phyloP scores from a whole-genome alignment of 2,888 invertebrate species.

The Sphinx pinastri region DNA sequence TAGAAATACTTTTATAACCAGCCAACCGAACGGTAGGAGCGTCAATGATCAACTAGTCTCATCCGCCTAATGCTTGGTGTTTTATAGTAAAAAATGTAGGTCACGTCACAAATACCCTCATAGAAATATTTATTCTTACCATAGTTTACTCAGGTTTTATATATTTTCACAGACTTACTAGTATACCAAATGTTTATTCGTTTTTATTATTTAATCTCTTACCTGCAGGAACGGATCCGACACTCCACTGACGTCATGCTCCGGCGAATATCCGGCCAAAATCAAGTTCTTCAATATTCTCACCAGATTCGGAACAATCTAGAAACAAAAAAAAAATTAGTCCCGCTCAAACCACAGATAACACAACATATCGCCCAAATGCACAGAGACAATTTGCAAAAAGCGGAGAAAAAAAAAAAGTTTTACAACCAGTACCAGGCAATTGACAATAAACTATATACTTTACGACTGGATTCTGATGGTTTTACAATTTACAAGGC shows the following conservation, averaged over 20 bases:
- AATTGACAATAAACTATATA: conserved; percentile 23
- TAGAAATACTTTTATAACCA: no score
- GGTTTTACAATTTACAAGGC: conserved; percentile 26
- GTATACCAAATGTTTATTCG: no score
- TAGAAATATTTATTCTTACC: no score
- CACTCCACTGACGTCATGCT: conserved; percentile 99
- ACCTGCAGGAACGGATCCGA: conserved; percentile 99
- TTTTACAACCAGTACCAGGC: conserved; percentile 28
- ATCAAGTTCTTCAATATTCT: conserved; percentile 99
- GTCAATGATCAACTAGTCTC: no score
- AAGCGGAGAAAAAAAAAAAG: conserved; percentile 34
- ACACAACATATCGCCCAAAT: conserved; percentile 43
- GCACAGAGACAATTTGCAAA: conserved; percentile 59
- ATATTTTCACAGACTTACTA: no score
- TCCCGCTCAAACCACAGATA: conserved; percentile 34
- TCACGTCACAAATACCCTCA: no score
- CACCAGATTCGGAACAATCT: conserved; percentile 99
- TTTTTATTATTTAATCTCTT: conserved; percentile 33
- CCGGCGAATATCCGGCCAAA: conserved; percentile 99
- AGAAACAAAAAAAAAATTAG: conserved; percentile 64
- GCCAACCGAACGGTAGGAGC: no score
- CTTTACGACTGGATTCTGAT: not conserved
- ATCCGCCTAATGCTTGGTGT: no score
- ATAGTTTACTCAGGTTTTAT: no score
- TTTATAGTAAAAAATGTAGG: no score